Evolutionary conservation across 2,888 invertebrate species (phyloP).

Genomic region (Orthonychiurus folsomi): DNA sequence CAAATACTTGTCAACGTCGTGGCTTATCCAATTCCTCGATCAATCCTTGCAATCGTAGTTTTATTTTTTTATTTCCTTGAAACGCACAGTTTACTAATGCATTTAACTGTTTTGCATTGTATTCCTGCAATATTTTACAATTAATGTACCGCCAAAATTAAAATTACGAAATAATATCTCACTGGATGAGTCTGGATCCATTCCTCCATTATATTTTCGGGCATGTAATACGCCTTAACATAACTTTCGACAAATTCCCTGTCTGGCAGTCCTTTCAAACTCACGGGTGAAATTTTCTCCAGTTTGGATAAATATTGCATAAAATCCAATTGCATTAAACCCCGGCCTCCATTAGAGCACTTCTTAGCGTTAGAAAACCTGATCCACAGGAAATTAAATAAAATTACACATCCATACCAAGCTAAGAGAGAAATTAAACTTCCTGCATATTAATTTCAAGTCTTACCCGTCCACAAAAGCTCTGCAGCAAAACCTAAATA

Average conservation of each 20-base stretch:
- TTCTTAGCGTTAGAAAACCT: slow-evolving; percentile 80
- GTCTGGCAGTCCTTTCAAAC: slow-evolving; percentile 65
- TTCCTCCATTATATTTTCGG: slow-evolving; percentile 74
- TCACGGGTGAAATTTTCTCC: slow-evolving; percentile 72
- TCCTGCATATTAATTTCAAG: too few relatives aligned
- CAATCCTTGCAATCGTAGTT: slow-evolving; percentile 64
- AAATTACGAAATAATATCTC: slow-evolving; percentile 33
- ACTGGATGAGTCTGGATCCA: slow-evolving; percentile 78
- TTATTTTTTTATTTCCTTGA: slow-evolving; percentile 76
- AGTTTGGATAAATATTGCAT: slow-evolving; percentile 85
- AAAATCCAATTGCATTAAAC: slow-evolving; percentile 95
- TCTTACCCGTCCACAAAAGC: slow-evolving; percentile 81
- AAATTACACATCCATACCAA: not conserved
- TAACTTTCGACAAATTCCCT: slow-evolving; percentile 86
- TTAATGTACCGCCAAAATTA: slow-evolving; percentile 3
- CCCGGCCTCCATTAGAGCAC: slow-evolving; percentile 92
- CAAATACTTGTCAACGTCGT: not conserved
- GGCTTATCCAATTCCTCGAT: slow-evolving; percentile 55
- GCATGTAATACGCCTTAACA: slow-evolving; percentile 92
- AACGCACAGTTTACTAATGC: slow-evolving; percentile 77
- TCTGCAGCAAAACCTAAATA: slow-evolving; percentile 74
- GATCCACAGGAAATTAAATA: slow-evolving; percentile 27
- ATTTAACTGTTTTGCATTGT: slow-evolving; percentile 60
- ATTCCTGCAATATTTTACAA: slow-evolving; percentile 10
- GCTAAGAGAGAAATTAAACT: too few relatives aligned